Evolutionary conservation across 2,797 vertebrate genomes (phyloP).

Genomic region (Limnodromus scolopaceus): DNA sequence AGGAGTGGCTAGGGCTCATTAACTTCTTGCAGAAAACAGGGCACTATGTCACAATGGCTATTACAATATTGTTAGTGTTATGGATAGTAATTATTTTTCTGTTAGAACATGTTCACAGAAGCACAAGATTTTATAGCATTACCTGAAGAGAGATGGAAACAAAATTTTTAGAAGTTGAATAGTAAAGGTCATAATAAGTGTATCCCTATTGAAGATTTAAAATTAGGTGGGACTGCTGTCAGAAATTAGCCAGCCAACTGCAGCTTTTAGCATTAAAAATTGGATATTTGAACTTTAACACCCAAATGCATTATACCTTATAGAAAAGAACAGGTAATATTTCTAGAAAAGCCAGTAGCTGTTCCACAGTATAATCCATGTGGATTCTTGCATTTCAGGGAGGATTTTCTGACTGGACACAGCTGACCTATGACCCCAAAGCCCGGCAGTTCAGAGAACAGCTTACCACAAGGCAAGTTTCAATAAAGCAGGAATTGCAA

Average conservation of each 20-base stretch:
- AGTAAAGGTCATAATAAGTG: background rate
- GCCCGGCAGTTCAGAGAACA: background rate
- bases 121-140: background rate
- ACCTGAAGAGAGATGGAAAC: background rate
- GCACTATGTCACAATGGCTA: background rate
- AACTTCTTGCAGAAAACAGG: background rate
- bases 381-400: background rate
- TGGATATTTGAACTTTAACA: background rate
- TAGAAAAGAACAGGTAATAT: rapidly evolving
- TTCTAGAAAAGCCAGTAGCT: background rate
- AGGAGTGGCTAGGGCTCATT: background rate
- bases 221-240: background rate
- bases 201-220: background rate
- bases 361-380: background rate
- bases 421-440: background rate
- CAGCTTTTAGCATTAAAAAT: background rate
- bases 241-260: background rate
- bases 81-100: background rate
- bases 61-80: background rate
- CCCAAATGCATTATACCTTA: background rate
- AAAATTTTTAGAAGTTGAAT: background rate
- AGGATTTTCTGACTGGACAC: background rate
- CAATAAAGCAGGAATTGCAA: background rate
- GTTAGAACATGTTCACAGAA: background rate
- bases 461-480: background rate